These are phyloP conservation scores for Toxotes lorentzi DNA, from an alignment of 2,797 vertebrate genomes.

Conservation along the genomic window DNA sequence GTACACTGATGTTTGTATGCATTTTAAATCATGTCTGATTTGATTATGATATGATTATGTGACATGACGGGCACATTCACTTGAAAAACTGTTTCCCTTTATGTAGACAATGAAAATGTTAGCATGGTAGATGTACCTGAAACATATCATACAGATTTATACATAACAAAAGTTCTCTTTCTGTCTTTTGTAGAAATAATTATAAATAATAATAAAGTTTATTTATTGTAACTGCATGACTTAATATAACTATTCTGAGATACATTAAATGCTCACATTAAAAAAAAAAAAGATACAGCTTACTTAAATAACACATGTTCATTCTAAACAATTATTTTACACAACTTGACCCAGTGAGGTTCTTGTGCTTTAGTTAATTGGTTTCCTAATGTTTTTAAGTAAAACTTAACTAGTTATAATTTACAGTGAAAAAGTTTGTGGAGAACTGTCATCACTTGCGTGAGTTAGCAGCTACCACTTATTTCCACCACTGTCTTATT, in stretches of 20 bases:
- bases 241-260: too few relatives aligned
- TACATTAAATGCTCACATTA: too few relatives aligned
- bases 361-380: too few relatives aligned
- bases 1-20: constrained; percentile 41
- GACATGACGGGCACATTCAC: not conserved
- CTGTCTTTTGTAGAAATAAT: not conserved
- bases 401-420: too few relatives aligned
- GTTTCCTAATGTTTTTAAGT: too few relatives aligned
- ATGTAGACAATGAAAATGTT: not conserved
- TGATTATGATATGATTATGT: not conserved
- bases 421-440: too few relatives aligned
- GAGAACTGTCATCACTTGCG: not conserved
- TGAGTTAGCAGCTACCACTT: not conserved
- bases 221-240: too few relatives aligned
- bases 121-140: too few relatives aligned
- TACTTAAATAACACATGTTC: too few relatives aligned
- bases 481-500: not conserved
- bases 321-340: too few relatives aligned
- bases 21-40: constrained; percentile 1
- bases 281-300: too few relatives aligned
- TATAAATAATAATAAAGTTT: not conserved
- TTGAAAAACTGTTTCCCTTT: not conserved
- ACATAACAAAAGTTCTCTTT: not conserved
- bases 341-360: too few relatives aligned
- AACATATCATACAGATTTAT: not conserved